These are phyloP conservation scores for Selene dorsalis DNA, from an alignment of 2,797 vertebrate genomes.

Conservation along the genomic window DNA sequence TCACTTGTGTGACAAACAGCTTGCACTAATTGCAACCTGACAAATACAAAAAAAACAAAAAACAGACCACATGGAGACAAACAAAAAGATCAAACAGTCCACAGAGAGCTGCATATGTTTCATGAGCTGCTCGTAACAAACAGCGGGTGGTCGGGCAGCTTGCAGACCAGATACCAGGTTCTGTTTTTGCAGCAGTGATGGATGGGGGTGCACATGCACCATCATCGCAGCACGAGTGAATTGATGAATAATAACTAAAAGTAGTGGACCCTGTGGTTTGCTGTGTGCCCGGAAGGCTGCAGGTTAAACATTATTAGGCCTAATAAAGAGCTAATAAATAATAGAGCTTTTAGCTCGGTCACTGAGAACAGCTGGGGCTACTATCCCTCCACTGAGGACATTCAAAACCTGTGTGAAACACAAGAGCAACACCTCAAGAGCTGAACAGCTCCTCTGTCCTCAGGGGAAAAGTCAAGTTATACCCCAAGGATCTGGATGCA, in stretches of 20 bases:
- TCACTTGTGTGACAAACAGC: constrained; percentile 64
- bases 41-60: constrained; percentile 53
- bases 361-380: constrained; percentile 21
- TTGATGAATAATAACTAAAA: constrained; percentile 43
- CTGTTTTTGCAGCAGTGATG: constrained; percentile 34
- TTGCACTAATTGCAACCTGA: constrained; percentile 66
- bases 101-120: constrained; percentile 37
- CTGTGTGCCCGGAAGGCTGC: constrained; percentile 5
- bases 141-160: constrained; percentile 43
- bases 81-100: constrained; percentile 43
- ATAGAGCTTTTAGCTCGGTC: constrained; percentile 17
- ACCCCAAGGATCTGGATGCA: too few relatives aligned
- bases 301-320: constrained; percentile 30
- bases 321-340: constrained; percentile 47
- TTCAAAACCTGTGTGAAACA: constrained; percentile 18
- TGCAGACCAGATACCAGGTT: constrained; percentile 2
- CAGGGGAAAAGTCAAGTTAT: too few relatives aligned
- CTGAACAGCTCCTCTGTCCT: too few relatives aligned
- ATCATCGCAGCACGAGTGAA: constrained; percentile 7
- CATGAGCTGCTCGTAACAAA: constrained; percentile 46
- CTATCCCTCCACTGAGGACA: background rate
- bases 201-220: background rate
- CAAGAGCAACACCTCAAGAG: background rate
- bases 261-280: constrained; percentile 5
- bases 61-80: constrained; percentile 9